Percentiles rank a stretch among this genome's conserved stretches.
These are phyloP conservation scores for Sander lucioperca DNA, from an alignment of 2,113 vertebrate species.

Conservation along the genomic window DNA sequence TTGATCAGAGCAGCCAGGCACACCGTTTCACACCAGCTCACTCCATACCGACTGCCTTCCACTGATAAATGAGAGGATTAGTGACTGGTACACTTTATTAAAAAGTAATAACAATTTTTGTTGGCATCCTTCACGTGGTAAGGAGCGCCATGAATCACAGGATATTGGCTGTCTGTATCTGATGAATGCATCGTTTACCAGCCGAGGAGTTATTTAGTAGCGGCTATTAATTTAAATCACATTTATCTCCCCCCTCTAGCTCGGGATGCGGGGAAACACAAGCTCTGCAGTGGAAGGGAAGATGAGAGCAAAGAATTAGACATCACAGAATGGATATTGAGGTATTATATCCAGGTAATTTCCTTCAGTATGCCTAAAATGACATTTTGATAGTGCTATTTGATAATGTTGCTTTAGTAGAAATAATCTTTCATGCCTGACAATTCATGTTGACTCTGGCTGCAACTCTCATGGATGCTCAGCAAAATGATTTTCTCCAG, in stretches of 20 bases:
- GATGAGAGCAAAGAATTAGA: slow-evolving; percentile 39
- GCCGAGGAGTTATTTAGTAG: slow-evolving; percentile 99
- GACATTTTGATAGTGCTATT: slow-evolving; percentile 10
- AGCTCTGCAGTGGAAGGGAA: slow-evolving; percentile 43
- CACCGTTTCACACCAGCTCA: slow-evolving; percentile 76
- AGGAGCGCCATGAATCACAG: slow-evolving; percentile 98
- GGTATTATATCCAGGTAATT: slow-evolving; percentile 19
- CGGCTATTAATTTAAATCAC: slow-evolving; percentile 99
- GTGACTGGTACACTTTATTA: slow-evolving; percentile 99
- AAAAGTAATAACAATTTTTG: slow-evolving; percentile 99
- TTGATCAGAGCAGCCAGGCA: slow-evolving; percentile 67
- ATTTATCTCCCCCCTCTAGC: slow-evolving; percentile 89
- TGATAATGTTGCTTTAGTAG: slow-evolving; percentile 10
- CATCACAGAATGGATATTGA: slow-evolving; percentile 12
- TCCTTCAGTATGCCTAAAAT: slow-evolving; percentile 20
- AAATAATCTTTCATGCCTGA: background rate
- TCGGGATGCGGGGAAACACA: slow-evolving; percentile 45
- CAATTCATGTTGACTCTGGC: background rate
- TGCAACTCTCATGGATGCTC: background rate
- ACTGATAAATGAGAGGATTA: slow-evolving; percentile 98
- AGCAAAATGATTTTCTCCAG: background rate
- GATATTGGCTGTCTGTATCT: slow-evolving; percentile 98
- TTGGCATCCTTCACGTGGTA: slow-evolving; percentile 98
- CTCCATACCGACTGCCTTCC: slow-evolving; percentile 89
- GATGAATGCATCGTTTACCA: slow-evolving; percentile 99